Percentiles rank a stretch among this genome's conserved stretches.
Evolutionary conservation across 2,113 vertebrate genomes (phyloP).

Genomic region (Anoura caudifer): DNA sequence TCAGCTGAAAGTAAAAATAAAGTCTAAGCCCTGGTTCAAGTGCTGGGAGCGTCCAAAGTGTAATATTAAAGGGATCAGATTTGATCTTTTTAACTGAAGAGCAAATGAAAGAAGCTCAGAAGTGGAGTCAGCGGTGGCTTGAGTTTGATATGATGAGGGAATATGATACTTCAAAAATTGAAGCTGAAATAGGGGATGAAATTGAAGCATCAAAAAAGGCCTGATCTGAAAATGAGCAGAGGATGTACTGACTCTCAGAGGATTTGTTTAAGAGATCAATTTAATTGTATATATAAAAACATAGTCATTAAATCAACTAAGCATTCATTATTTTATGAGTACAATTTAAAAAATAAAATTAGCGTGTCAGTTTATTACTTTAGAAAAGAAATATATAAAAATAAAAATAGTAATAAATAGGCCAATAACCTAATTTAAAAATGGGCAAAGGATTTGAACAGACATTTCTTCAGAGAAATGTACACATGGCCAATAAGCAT

Average conservation of each 20-base stretch:
- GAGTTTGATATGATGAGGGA: conserved; percentile 94
- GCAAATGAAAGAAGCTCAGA: conserved; percentile 86
- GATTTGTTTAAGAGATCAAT: background rate
- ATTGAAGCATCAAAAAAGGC: conserved; percentile 67
- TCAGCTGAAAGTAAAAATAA: conserved; percentile 92
- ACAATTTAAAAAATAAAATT: background rate
- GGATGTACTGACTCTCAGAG: background rate
- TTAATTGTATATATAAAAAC: background rate
- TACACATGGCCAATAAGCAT: background rate
- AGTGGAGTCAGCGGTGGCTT: conserved; percentile 88
- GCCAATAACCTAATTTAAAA: background rate
- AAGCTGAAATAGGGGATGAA: conserved; percentile 85
- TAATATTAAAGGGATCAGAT: conserved; percentile 91
- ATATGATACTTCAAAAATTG: conserved; percentile 88
- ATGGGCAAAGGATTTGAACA: background rate
- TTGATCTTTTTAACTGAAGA: conserved; percentile 86
- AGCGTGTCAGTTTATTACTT: background rate
- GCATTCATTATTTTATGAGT: background rate
- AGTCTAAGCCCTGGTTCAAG: conserved; percentile 95
- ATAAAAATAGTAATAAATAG: background rate
- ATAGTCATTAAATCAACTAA: conserved; percentile 6
- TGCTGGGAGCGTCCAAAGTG: conserved; percentile 93
- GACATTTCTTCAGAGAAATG: background rate
- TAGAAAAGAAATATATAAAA: background rate
- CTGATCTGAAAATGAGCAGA: background rate